Evolutionary conservation across 2,888 invertebrate genomes (phyloP), one percentile per base, ranked within the genome.

Genomic region (Sceliomorpha sp.): DNA sequence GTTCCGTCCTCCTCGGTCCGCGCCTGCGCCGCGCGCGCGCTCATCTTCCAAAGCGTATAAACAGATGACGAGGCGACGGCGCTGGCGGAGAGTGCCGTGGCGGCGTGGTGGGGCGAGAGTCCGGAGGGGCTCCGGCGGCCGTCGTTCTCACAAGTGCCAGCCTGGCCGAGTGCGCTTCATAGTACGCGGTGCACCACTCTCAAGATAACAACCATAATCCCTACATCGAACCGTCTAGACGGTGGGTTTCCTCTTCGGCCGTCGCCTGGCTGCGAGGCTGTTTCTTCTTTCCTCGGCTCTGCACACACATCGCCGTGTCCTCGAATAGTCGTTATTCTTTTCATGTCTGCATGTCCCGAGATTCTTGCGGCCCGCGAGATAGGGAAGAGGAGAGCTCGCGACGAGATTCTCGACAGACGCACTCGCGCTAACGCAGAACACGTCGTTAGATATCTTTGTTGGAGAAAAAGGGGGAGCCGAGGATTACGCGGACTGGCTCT

Each of bases 111-210:
- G 45, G 45, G 24, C 36, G 26, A 9, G 36, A 40, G 27, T 7
- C 5, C 36, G 15, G n/a, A 64, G 74, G 74, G 74, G 71, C 76
- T 80, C 76, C 76, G 69, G 70, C 72, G 56, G 73, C 69, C 75
- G 73, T 63, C 40, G 48, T 42, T 58, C 36, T 53, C 53, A 34
- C 37, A n/a, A 26, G 10, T 1, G 26, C 13, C 14, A 29, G n/a
- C 29, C 13, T 37, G 1, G 13, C 56, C 8, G 37, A 48, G 39
- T 40, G 40, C 47, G 40, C 50, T 48, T 53, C 40, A 26, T 45
- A 62, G 50, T 48, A 39, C 37, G 44, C 34, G 31, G 48, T 15
- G 34, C 34, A 60, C 50, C 8, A 36, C 26, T 39, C 26, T 36
- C 1, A n/a, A 8, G 34, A 40, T 8, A 32, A 47, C 58, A 34